These are phyloP conservation scores for Benthosema pterotum DNA, from an alignment of 2,797 vertebrate genomes.

Conservation along the genomic window DNA sequence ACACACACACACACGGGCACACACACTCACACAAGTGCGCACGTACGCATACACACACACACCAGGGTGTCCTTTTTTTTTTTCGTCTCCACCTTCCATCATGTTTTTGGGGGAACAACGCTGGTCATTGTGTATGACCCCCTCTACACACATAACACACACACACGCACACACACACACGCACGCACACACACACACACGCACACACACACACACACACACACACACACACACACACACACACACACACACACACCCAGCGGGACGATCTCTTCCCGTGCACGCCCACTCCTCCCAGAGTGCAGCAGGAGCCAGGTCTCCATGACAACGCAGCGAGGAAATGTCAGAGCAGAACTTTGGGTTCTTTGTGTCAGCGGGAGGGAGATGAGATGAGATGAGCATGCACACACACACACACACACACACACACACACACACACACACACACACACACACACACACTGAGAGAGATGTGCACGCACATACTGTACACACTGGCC, in stretches of 20 bases:
- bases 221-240: not conserved
- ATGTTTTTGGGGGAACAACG: constrained; percentile 69
- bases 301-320: constrained; percentile 72
- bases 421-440: too few species aligned
- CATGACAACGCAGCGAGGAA: constrained; percentile 76
- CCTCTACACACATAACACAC: constrained; percentile 1
- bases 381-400: constrained; percentile 22
- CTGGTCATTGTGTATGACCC: constrained; percentile 64
- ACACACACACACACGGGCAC: not conserved
- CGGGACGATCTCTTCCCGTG: constrained; percentile 73
- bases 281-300: constrained; percentile 68
- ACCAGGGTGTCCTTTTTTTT: constrained; percentile 56
- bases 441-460: too few species aligned
- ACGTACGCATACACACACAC: not conserved
- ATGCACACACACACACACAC: too few species aligned
- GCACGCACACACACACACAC: too few species aligned
- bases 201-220: too few species aligned
- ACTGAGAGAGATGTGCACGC: too few species aligned
- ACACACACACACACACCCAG: constrained; percentile 32
- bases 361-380: constrained; percentile 67
- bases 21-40: constrained; percentile 6
- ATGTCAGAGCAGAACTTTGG: constrained; percentile 80
- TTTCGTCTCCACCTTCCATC: constrained; percentile 37
- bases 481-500: too few species aligned
- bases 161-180: constrained; percentile 30